Percentiles rank a stretch among this genome's conserved stretches.
Conservation (phyloP, 2,113 vertebrate genomes). For the Lethenteron reissneri region DNA sequence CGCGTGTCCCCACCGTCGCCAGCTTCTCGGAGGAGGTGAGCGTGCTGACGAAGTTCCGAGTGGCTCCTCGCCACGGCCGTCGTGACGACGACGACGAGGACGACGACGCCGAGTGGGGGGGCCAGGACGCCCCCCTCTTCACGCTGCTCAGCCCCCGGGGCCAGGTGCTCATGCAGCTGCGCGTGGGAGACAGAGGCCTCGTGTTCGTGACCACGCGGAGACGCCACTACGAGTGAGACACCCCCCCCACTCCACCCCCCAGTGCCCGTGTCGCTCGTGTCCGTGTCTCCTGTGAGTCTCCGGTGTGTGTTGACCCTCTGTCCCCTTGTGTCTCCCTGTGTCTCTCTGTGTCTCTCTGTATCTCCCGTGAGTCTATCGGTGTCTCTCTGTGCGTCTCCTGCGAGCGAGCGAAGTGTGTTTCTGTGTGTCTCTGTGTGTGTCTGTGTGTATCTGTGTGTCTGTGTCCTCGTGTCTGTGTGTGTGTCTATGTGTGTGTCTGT, state of each 20-base stretch:
- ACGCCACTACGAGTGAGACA: conserved; percentile 51
- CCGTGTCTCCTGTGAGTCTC: background rate
- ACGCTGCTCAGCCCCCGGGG: conserved; percentile 33
- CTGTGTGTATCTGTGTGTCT: too few species aligned
- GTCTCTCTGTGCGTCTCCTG: too few species aligned
- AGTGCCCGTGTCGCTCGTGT: background rate
- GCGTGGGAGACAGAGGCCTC: conserved; percentile 25
- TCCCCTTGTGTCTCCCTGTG: background rate
- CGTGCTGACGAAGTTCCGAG: too few species aligned
- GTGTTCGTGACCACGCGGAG: conserved; percentile 38
- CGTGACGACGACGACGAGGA: too few species aligned
- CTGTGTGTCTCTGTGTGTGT: too few species aligned
- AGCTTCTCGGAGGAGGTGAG: too few species aligned
- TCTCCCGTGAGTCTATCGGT: background rate
- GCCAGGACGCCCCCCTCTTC: conserved; percentile 29
- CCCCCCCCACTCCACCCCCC: background rate
- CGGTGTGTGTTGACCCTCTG: background rate
- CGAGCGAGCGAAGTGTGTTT: too few species aligned
- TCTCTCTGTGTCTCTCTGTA: background rate
- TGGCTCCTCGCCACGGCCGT: too few species aligned
- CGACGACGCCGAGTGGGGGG: too few species aligned
- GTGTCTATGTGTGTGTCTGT: too few species aligned
- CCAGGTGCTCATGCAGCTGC: conserved; percentile 39
- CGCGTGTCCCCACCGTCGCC: too few species aligned
- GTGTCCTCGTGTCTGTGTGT: too few species aligned